Evolutionary conservation across 2,888 invertebrate species (phyloP), one percentile per base, ranked within the genome.

Genomic region (Allolobophora icterica): DNA sequence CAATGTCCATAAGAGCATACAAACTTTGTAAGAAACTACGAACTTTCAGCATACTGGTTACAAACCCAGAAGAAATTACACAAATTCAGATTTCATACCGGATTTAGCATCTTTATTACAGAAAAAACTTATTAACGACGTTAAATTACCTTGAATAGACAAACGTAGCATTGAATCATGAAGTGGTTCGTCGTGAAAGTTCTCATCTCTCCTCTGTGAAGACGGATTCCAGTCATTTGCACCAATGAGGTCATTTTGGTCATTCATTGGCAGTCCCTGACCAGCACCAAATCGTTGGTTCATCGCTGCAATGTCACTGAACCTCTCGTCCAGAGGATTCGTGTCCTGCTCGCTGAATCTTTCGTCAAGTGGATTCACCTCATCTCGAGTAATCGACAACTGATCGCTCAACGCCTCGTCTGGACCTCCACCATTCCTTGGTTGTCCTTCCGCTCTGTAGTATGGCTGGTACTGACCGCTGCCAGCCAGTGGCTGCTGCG

Each of bases 341-440:
- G 84, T 40, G 40, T 84, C 45, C 89, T 84, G 45, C 45, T 87
- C 84, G n/a, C 91, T 89, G 89, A 91, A 52, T 89, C 91, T 89
- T 33, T 91, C 91, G n/a, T 91, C 89, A 19, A 89, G 89, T 35
- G 91, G 91, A 45, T 91, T 91, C 34, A 42, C 91, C 30, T 89
- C 89, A 17, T 71, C 71, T 30, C 33, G n/a, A 89, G 52, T 52
- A 52, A 45, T 89, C 40, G 45, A 42, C 89, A 87, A 1, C 87
- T 89, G 45, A 21, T 89, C 89, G n/a, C 89, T 89, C 42, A 33
- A 30, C 0, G n/a, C 89, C 35, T 89, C 89, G 19, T 89, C 89
- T 8, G 33, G 35, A 35, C 87, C 38, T 87, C 87, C 33, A 15
- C 87, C 71, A 30, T 87, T 87, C 15, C 87, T 87, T 34, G 17